A percentile compares a stretch with the other conserved stretches of the same genome.
Conservation (phyloP, 2,113 vertebrate species). For the Mionectes macconnelli region DNA sequence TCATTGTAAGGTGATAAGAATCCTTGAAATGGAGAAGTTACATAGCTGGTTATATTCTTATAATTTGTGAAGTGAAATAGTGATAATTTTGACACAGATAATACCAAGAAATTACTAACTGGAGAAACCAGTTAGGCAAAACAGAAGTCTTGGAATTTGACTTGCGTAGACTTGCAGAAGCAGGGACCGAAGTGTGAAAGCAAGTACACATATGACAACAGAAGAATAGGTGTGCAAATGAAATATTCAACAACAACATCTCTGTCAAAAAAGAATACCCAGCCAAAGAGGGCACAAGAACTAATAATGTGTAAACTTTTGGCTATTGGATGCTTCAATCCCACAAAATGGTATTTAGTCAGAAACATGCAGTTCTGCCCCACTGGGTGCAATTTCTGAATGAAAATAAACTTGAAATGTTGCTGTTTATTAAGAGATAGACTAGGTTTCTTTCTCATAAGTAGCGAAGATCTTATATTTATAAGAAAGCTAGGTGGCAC, state of each 20-base stretch:
- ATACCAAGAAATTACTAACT: neutral
- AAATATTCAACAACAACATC: neutral
- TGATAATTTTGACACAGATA: neutral
- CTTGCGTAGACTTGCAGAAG: neutral
- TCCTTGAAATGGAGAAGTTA: neutral
- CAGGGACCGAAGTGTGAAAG: neutral
- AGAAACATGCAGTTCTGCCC: neutral
- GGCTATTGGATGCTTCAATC: neutral
- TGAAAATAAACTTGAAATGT: neutral
- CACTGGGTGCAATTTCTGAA: neutral
- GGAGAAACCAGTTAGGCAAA: neutral
- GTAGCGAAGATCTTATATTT: neutral
- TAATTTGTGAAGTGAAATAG: neutral
- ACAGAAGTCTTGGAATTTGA: neutral
- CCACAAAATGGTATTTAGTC: neutral
- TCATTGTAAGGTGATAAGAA: neutral
- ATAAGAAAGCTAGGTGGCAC: neutral
- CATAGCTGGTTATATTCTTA: neutral
- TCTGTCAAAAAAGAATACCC: neutral
- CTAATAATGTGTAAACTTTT: neutral
- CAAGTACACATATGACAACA: neutral
- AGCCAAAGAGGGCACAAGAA: neutral
- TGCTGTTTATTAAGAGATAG: neutral
- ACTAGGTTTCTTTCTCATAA: neutral
- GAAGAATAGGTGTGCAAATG: neutral